Evolutionary conservation across 92 coral and sea anemone species (phyloP).

Genomic region (Epizoanthus ramosus): DNA sequence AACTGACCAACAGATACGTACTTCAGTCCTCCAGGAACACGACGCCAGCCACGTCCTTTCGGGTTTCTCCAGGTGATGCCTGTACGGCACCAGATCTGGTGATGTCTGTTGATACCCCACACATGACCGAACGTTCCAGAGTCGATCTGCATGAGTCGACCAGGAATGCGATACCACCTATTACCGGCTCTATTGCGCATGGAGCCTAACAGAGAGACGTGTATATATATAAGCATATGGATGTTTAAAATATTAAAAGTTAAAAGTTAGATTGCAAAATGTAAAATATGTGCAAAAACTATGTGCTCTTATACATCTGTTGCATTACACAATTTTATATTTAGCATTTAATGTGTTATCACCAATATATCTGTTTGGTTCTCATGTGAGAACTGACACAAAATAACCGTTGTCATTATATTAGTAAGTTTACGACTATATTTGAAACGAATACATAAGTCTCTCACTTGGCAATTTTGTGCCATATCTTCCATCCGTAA

Average conservation of each 20-base stretch:
- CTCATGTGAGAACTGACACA: too few relatives aligned
- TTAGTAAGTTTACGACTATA: too few relatives aligned
- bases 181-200: slow-evolving; percentile 38
- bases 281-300: too few relatives aligned
- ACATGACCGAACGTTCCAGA: slow-evolving; percentile 51
- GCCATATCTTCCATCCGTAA: too few relatives aligned
- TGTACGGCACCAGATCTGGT: slow-evolving; percentile 42
- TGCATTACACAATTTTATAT: too few relatives aligned
- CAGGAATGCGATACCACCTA: slow-evolving; percentile 40
- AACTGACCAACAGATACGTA: slow-evolving; percentile 10
- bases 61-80: slow-evolving; percentile 30
- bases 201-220: slow-evolving; percentile 17
- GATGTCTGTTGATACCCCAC: slow-evolving; percentile 42
- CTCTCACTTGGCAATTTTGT: too few relatives aligned
- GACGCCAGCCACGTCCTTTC: slow-evolving; percentile 27
- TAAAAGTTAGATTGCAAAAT: background rate
- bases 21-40: slow-evolving; percentile 13
- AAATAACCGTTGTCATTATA: too few relatives aligned
- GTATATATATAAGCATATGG: background rate
- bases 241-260: background rate
- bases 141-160: slow-evolving; percentile 45
- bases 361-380: too few relatives aligned
- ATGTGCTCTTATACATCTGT: too few relatives aligned
- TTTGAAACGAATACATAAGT: too few relatives aligned
- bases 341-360: too few relatives aligned